phyloP scores from a whole-genome alignment of 2,113 vertebrate genomes.

The Rhinoderma darwinii region DNA sequence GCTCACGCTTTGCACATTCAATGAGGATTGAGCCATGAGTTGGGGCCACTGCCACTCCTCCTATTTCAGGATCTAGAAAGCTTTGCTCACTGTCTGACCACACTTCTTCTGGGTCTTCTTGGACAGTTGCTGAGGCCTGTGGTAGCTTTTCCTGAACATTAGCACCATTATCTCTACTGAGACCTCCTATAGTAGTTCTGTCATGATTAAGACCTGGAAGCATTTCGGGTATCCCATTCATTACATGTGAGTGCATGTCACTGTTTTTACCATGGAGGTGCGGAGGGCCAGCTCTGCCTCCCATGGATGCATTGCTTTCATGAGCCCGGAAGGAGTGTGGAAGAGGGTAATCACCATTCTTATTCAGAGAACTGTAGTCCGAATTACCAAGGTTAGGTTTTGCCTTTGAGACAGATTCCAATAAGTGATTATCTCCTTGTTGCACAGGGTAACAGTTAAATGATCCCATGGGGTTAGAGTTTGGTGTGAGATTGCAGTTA shows the following conservation, averaged over 20 bases:
- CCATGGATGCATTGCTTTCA: slow-evolving; percentile 70
- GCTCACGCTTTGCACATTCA: slow-evolving; percentile 95
- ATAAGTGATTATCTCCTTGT: slow-evolving; percentile 76
- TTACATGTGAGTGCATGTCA: slow-evolving; percentile 72
- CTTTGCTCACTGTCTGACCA: slow-evolving; percentile 98
- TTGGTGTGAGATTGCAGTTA: slow-evolving; percentile 76
- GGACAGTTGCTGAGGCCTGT: slow-evolving; percentile 68
- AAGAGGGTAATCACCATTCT: slow-evolving; percentile 76
- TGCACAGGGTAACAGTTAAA: slow-evolving; percentile 76
- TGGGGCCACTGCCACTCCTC: slow-evolving; percentile 95
- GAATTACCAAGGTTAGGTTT: slow-evolving; percentile 71
- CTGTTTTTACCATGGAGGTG: slow-evolving; percentile 80
- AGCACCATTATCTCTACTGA: slow-evolving; percentile 70
- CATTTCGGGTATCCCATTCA: slow-evolving; percentile 76
- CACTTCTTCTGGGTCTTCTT: slow-evolving; percentile 82
- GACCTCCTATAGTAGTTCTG: slow-evolving; percentile 73
- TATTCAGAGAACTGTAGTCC: slow-evolving; percentile 77
- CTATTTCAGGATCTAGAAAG: slow-evolving; percentile 93
- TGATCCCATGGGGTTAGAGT: slow-evolving; percentile 73
- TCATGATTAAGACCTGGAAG: slow-evolving; percentile 76
- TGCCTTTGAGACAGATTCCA: slow-evolving; percentile 77
- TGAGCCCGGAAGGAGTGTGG: slow-evolving; percentile 76
- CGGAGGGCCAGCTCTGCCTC: slow-evolving; percentile 76
- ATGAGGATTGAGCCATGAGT: slow-evolving; percentile 96
- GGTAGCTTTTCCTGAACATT: slow-evolving; percentile 67